phyloP scores from a whole-genome alignment of 2,113 vertebrate species.

The Lampris megalopsis region DNA sequence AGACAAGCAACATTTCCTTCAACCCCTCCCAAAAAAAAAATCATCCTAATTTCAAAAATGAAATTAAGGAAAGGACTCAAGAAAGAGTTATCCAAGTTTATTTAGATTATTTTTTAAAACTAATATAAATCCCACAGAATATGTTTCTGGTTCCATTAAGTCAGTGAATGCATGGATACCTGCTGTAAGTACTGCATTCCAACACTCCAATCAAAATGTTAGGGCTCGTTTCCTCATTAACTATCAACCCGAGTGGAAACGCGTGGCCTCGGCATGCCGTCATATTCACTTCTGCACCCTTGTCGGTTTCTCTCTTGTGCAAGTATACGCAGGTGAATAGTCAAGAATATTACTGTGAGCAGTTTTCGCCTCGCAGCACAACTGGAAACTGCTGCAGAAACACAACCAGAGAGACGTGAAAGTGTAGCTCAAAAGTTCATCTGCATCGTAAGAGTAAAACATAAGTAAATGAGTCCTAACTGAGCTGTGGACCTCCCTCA shows the following conservation, averaged over 20 bases:
- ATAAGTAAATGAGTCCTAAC: conserved; percentile 52
- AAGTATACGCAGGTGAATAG: conserved; percentile 95
- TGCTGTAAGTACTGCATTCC: conserved; percentile 91
- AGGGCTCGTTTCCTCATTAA: conserved; percentile 64
- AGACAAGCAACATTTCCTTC: too few species aligned
- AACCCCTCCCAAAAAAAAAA: too few species aligned
- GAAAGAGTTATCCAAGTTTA: conserved; percentile 97
- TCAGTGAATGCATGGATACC: conserved; percentile 91
- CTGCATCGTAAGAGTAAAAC: conserved; percentile 57
- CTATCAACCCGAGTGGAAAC: conserved; percentile 87
- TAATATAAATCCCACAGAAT: conserved; percentile 93
- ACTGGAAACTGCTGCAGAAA: conserved; percentile 69
- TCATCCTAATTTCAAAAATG: conserved; percentile 24
- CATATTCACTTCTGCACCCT: conserved; percentile 85
- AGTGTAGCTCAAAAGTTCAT: conserved; percentile 42
- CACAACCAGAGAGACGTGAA: conserved; percentile 70
- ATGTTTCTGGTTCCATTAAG: conserved; percentile 88
- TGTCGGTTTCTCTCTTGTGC: conserved; percentile 88
- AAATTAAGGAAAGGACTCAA: conserved; percentile 77
- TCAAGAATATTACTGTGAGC: conserved; percentile 94
- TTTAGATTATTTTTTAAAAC: conserved; percentile 95
- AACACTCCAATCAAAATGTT: conserved; percentile 88
- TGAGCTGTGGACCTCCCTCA: conserved; percentile 65
- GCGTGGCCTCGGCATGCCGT: conserved; percentile 86
- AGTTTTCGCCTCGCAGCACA: conserved; percentile 90